Conservation (phyloP, 2,113 vertebrate genomes). For the Myanophis thanlyinensis region DNA sequence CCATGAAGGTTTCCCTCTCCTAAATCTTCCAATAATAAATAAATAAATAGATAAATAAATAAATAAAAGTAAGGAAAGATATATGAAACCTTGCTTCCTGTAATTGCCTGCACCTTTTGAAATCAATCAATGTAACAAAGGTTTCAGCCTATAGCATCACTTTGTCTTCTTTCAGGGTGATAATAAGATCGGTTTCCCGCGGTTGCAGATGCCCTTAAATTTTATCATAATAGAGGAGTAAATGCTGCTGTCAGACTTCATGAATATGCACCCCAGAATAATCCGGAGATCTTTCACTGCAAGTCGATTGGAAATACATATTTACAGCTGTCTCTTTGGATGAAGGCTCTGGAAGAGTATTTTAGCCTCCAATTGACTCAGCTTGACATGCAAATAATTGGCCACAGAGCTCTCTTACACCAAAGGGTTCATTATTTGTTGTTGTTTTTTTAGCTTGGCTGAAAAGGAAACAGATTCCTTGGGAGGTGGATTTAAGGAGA, state of each 20-base stretch:
- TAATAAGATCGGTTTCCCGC: slow-evolving; percentile 46
- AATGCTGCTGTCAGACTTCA: slow-evolving; percentile 52
- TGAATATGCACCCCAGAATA: slow-evolving; percentile 68
- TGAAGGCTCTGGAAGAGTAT: slow-evolving; percentile 59
- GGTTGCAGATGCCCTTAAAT: slow-evolving; percentile 47
- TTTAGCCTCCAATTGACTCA: slow-evolving; percentile 58
- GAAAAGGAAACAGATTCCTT: slow-evolving; percentile 50
- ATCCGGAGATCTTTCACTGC: slow-evolving; percentile 39
- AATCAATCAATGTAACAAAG: background rate
- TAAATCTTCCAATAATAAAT: background rate
- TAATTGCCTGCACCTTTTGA: background rate
- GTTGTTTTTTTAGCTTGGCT: slow-evolving; percentile 54
- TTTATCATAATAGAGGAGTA: slow-evolving; percentile 59
- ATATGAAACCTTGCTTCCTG: background rate
- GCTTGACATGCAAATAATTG: slow-evolving; percentile 64
- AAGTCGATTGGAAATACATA: slow-evolving; percentile 52
- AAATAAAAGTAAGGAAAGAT: background rate
- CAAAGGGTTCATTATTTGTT: slow-evolving; percentile 62
- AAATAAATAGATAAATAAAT: background rate
- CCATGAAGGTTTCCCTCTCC: background rate
- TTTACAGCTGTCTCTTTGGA: slow-evolving; percentile 47
- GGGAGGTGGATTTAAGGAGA: background rate
- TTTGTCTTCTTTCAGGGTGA: slow-evolving; percentile 33
- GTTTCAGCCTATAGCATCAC: background rate
- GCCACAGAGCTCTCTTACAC: slow-evolving; percentile 58